Evolutionary conservation across 2,888 invertebrate species (phyloP).

Genomic region (Malthinus seriepunctatus): DNA sequence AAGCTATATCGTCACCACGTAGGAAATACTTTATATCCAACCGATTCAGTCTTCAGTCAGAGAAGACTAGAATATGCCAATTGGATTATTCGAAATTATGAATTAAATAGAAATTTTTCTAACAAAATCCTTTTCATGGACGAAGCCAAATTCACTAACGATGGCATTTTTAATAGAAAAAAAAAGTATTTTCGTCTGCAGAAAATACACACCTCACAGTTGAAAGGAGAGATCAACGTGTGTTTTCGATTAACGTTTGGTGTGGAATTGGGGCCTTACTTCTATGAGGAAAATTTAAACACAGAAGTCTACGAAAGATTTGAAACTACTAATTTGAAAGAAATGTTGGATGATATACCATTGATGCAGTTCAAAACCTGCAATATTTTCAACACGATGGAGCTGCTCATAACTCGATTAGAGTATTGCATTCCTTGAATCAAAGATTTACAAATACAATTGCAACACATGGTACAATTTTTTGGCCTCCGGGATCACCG

Average conservation of each 20-base stretch:
- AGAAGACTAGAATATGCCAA: background rate
- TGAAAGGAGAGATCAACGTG: background rate
- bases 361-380: background rate
- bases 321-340: background rate
- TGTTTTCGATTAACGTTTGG: background rate
- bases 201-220: background rate
- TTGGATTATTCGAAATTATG: background rate
- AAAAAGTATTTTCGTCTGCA: background rate
- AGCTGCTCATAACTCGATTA: no score
- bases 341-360: background rate
- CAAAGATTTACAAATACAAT: background rate
- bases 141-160: background rate
- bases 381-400: background rate
- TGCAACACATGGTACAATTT: background rate
- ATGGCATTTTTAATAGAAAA: background rate
- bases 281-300: background rate
- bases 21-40: background rate
- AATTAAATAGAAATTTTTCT: background rate
- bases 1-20: background rate
- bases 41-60: background rate
- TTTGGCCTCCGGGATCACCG: background rate
- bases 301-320: background rate
- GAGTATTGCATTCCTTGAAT: no score
- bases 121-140: background rate
- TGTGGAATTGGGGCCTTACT: background rate